A percentile compares a stretch with the other conserved stretches of the same genome.
These are phyloP conservation scores for Ceratina calcarata DNA, from an alignment of 1,140 invertebrate species.

Conservation along the genomic window DNA sequence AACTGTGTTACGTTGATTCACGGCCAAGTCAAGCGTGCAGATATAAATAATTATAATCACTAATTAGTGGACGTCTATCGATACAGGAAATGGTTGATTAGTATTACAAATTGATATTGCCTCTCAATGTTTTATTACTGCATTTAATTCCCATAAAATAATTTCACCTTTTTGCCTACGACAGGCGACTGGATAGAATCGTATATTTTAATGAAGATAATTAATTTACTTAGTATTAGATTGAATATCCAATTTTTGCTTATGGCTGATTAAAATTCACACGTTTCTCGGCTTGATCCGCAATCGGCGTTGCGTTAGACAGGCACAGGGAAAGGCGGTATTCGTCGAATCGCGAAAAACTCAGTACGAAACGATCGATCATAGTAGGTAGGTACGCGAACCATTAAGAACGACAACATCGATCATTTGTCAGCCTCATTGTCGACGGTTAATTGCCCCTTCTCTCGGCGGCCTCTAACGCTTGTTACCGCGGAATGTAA, in stretches of 20 bases:
- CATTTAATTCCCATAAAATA: no score
- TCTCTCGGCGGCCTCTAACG: slow-evolving; percentile 21
- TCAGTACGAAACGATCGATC: slow-evolving; percentile 56
- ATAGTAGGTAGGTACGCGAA: slow-evolving; percentile 29
- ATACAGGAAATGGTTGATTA: background rate
- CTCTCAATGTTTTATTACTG: background rate
- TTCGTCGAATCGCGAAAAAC: slow-evolving; percentile 59
- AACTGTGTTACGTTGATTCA: background rate
- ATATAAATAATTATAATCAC: background rate
- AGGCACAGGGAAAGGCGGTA: background rate
- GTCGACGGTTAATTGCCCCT: slow-evolving; percentile 52
- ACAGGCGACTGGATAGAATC: no score
- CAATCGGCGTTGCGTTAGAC: background rate
- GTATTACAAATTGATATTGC: background rate
- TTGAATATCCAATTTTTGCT: no score
- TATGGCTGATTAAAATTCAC: no score
- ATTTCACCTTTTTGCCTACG: no score
- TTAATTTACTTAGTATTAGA: no score
- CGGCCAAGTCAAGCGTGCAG: background rate
- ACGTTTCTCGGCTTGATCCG: background rate
- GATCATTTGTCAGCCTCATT: slow-evolving; percentile 55
- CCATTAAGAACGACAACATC: slow-evolving; percentile 50
- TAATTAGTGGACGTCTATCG: slow-evolving; percentile 2
- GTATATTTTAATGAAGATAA: no score
- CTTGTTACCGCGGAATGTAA: slow-evolving; percentile 44